Evolutionary conservation across 2,113 vertebrate species (phyloP).

Genomic region (Herpailurus yagouaroundi): DNA sequence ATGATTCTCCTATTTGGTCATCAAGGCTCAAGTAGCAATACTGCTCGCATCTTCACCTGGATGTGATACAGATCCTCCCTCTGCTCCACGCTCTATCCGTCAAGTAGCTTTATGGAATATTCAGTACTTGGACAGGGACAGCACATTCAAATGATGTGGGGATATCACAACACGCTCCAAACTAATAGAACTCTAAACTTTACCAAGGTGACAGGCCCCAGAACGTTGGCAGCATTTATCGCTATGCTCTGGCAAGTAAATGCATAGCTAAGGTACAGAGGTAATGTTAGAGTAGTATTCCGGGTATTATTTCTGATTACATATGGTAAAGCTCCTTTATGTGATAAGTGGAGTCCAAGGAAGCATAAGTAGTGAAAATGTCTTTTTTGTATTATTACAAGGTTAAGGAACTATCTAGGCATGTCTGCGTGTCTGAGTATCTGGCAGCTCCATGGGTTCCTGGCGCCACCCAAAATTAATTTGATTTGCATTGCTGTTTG

Average conservation of each 20-base stretch:
- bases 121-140: neutral
- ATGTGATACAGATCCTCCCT: neutral
- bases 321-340: neutral
- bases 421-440: neutral
- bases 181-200: neutral
- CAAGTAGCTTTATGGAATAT: neutral
- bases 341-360: neutral
- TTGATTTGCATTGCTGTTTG: neutral
- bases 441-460: neutral
- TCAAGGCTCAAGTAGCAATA: neutral
- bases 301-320: neutral
- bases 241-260: neutral
- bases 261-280: neutral
- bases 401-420: neutral
- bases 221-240: neutral
- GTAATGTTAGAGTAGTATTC: neutral
- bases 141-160: neutral
- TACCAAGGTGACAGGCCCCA: neutral
- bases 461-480: neutral
- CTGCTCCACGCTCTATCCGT: neutral
- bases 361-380: neutral
- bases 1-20: neutral
- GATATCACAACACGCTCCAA: neutral
- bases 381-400: neutral
- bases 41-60: neutral